Evolutionary conservation across 2,888 invertebrate genomes (phyloP).

Genomic region (Ptilodon capucinus): DNA sequence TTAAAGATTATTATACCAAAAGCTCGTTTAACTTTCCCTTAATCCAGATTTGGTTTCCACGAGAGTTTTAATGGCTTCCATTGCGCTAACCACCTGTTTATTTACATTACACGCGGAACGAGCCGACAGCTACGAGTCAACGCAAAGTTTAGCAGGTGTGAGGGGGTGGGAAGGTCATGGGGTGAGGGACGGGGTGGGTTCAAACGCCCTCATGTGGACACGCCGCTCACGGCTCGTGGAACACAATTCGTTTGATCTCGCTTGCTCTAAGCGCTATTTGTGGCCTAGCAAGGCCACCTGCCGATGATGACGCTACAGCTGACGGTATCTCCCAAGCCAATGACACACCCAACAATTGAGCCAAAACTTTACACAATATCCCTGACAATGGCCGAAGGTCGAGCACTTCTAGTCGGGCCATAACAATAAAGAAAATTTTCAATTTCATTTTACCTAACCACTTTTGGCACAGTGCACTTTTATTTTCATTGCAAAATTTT

Average conservation of each 20-base stretch:
- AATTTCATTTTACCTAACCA: constrained; percentile 15
- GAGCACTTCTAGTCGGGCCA: background rate
- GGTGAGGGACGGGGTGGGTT: constrained; percentile 38
- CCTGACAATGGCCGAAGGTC: constrained; percentile 2
- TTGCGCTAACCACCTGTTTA: constrained; percentile 22
- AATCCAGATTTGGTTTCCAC: background rate
- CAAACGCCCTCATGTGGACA: constrained; percentile 71
- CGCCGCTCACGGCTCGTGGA: constrained; percentile 71
- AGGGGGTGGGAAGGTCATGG: constrained; percentile 28
- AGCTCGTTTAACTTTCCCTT: background rate
- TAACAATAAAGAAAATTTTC: constrained; percentile 6
- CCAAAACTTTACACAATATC: constrained; percentile 10
- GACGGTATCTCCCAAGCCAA: constrained; percentile 35
- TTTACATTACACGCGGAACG: constrained; percentile 28
- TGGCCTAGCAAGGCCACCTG: constrained; percentile 66
- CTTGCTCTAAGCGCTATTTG: constrained; percentile 73
- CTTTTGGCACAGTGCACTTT: constrained; percentile 1
- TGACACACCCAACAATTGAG: constrained; percentile 30
- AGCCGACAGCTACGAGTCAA: constrained; percentile 32
- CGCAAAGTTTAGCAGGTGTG: constrained; percentile 34
- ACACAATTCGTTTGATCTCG: constrained; percentile 81
- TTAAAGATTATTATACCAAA: background rate
- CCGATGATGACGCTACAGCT: constrained; percentile 51
- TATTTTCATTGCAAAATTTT: background rate
- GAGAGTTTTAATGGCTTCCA: background rate